Conservation (phyloP, 2,888 invertebrate genomes). For the Parascotia fuliginaria region DNA sequence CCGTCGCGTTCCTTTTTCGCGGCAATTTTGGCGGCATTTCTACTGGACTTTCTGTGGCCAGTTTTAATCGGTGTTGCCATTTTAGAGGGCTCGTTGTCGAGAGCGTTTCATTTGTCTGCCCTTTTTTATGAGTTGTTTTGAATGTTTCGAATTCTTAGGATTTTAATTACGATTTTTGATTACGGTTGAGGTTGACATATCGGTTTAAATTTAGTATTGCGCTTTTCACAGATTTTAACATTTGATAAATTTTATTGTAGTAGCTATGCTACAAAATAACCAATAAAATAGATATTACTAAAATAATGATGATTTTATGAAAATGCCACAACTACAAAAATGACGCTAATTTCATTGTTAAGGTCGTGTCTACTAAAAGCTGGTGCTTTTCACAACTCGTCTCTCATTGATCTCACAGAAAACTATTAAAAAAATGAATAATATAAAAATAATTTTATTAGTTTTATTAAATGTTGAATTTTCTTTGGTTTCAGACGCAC, state of each 20-base stretch:
- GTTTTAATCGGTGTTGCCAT: constrained; percentile 81
- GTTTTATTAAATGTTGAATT: not conserved
- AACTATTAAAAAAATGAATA: too few species aligned
- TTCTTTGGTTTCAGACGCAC: constrained; percentile 58
- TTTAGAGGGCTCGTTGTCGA: constrained; percentile 56
- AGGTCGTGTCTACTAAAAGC: too few species aligned
- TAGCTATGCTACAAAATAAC: too few species aligned
- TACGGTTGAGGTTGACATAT: constrained; percentile 4
- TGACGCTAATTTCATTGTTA: too few species aligned
- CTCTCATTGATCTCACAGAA: too few species aligned
- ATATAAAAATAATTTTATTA: too few species aligned
- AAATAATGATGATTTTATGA: too few species aligned
- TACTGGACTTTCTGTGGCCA: constrained; percentile 72
- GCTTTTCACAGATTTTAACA: too few species aligned
- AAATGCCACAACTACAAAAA: too few species aligned
- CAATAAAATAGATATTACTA: too few species aligned
- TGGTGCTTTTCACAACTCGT: too few species aligned
- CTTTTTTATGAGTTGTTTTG: constrained; percentile 50
- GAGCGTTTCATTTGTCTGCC: constrained; percentile 60
- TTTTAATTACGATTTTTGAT: constrained; percentile 29
- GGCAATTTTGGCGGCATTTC: constrained; percentile 71
- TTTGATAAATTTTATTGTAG: too few species aligned
- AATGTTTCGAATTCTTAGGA: constrained; percentile 27
- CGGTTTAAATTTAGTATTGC: not conserved
- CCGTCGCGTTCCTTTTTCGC: constrained; percentile 64